Evolutionary conservation across 2,888 invertebrate genomes (phyloP).

Genomic region (Trichacis sp.): DNA sequence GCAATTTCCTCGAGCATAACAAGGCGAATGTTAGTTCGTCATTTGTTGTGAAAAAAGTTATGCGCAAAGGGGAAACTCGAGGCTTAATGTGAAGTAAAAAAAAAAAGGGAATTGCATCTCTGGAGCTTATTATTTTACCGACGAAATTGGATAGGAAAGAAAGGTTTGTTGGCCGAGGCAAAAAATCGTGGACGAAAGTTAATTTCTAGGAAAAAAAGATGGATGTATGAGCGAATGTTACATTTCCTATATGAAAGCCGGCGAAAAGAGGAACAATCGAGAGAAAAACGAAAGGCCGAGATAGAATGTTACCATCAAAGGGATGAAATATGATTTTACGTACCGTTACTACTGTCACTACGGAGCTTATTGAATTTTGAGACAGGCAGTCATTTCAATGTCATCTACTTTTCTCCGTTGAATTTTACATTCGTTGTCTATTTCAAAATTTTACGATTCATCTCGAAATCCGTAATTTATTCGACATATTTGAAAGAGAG

Average conservation of each 20-base stretch:
- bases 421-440: background rate
- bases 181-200: slow-evolving; percentile 6
- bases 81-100: no score
- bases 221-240: slow-evolving; percentile 64
- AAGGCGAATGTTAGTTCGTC: no score
- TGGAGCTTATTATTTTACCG: background rate
- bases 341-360: slow-evolving; percentile 53
- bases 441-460: background rate
- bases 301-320: slow-evolving; percentile 64
- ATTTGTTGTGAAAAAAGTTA: no score
- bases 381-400: slow-evolving; percentile 55
- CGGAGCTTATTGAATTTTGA: slow-evolving; percentile 52
- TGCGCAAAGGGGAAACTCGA: no score
- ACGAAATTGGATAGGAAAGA: background rate
- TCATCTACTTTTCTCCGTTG: slow-evolving; percentile 46
- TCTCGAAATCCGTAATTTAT: background rate
- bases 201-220: slow-evolving; percentile 54
- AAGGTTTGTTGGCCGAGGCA: background rate
- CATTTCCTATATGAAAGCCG: slow-evolving; percentile 61
- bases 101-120: background rate
- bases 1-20: no score
- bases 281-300: slow-evolving; percentile 47
- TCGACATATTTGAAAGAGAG: background rate
- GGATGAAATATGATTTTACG: slow-evolving; percentile 68
- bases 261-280: slow-evolving; percentile 49